These are phyloP conservation scores for Xylota sylvarum DNA, from an alignment of 2,888 invertebrate species.

Conservation along the genomic window DNA sequence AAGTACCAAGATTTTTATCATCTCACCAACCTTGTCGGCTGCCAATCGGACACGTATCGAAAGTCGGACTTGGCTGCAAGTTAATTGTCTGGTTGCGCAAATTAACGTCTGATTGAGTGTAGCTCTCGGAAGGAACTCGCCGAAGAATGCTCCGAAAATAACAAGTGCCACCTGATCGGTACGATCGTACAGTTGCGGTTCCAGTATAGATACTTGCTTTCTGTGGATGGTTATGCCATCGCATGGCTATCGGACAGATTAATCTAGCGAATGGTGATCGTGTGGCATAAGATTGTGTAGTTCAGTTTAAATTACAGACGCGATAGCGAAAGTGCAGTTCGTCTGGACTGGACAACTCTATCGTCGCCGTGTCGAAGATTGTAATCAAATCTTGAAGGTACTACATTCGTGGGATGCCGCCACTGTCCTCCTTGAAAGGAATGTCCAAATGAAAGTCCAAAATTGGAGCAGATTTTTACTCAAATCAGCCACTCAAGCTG, in stretches of 20 bases:
- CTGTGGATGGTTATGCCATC: constrained; percentile 44
- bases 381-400: not conserved
- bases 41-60: constrained; percentile 36
- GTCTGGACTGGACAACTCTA: constrained; percentile 3
- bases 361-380: not conserved
- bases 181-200: not conserved
- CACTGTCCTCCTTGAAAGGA: not conserved
- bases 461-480: constrained; percentile 14
- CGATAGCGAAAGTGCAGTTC: constrained; percentile 55
- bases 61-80: constrained; percentile 27
- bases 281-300: constrained; percentile 39
- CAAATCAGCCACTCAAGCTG: constrained; percentile 12
- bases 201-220: not conserved
- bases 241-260: constrained; percentile 42
- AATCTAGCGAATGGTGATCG: constrained; percentile 52
- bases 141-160: constrained; percentile 22
- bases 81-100: constrained; percentile 53
- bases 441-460: not conserved
- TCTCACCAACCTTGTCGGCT: constrained; percentile 31
- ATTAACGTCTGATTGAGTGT: constrained; percentile 60
- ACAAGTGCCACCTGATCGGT: constrained; percentile 21
- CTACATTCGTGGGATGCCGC: not conserved
- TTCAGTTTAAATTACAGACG: constrained; percentile 45
- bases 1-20: constrained; percentile 27
- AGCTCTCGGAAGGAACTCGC: constrained; percentile 16